phyloP scores from a whole-genome alignment of 1,140 invertebrate species.

The Tyrophagus putrescentiae region DNA sequence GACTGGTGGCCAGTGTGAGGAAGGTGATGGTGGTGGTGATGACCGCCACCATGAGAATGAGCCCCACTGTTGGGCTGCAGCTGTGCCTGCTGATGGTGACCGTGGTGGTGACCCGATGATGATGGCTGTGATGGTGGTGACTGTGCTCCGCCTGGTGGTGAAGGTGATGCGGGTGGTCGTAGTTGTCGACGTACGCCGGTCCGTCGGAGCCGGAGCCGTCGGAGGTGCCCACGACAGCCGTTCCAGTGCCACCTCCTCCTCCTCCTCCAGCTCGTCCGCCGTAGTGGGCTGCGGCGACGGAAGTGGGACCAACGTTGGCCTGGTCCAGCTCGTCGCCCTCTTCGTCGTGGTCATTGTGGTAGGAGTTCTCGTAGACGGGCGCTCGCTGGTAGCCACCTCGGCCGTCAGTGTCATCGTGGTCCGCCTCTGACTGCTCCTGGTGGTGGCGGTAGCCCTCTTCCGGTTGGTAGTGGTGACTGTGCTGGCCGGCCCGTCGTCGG shows the following conservation, averaged over 20 bases:
- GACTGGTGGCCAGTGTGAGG: no score
- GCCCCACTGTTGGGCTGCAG: no score
- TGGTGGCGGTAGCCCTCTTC: background rate
- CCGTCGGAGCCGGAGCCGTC: no score
- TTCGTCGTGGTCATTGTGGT: slow-evolving; percentile 1
- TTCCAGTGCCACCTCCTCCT: background rate
- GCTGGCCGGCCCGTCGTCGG: background rate
- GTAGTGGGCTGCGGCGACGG: background rate
- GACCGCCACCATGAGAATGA: no score
- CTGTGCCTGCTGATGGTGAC: no score
- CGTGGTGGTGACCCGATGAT: no score
- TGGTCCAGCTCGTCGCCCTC: background rate
- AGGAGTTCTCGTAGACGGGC: slow-evolving; percentile 5
- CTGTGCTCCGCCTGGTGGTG: background rate
- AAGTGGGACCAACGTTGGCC: background rate
- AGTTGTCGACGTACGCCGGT: background rate
- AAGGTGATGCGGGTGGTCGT: background rate
- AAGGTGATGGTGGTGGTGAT: no score
- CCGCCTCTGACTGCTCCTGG: no score
- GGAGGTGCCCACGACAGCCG: no score
- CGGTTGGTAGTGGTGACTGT: background rate
- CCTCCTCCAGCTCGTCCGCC: background rate
- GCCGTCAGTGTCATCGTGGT: background rate
- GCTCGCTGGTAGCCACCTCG: background rate
- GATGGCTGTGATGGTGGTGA: background rate